phyloP scores from a whole-genome alignment of 2,888 invertebrate genomes.

The Tuta absoluta region DNA sequence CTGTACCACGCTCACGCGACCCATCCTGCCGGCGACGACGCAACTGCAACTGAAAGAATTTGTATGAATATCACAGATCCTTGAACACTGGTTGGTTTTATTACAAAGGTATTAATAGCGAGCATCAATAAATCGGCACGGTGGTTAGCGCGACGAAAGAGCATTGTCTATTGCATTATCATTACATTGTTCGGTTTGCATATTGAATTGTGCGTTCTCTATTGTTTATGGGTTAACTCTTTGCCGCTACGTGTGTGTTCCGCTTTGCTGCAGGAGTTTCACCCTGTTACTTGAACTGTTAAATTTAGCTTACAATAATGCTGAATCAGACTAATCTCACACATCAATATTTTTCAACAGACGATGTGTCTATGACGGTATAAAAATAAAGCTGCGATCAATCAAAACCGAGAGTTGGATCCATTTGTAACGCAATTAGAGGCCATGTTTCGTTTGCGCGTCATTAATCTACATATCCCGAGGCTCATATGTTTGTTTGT shows the following conservation, averaged over 20 bases:
- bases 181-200: conserved; percentile 77
- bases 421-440: conserved; percentile 76
- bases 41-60: conserved; percentile 34
- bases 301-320: conserved; percentile 14
- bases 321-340: conserved; percentile 21
- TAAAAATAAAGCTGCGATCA: conserved; percentile 51
- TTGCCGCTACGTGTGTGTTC: conserved; percentile 71
- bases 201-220: conserved; percentile 78
- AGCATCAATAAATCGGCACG: conserved; percentile 75
- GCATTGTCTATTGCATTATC: conserved; percentile 74
- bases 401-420: conserved; percentile 55
- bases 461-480: conserved; percentile 75
- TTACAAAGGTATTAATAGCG: conserved; percentile 70
- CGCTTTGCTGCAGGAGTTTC: conserved; percentile 31
- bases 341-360: conserved; percentile 25
- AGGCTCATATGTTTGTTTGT: conserved; percentile 61
- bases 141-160: conserved; percentile 78
- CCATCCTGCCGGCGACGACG: conserved; percentile 41
- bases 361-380: conserved; percentile 34
- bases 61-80: conserved; percentile 49
- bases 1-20: conserved; percentile 46
- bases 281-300: conserved; percentile 1
- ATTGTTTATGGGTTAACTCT: conserved; percentile 66
- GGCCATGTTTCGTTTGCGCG: conserved; percentile 55
- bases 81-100: conserved; percentile 53